Evolutionary conservation across 1,140 invertebrate species (phyloP).

Genomic region (Apis florea): DNA sequence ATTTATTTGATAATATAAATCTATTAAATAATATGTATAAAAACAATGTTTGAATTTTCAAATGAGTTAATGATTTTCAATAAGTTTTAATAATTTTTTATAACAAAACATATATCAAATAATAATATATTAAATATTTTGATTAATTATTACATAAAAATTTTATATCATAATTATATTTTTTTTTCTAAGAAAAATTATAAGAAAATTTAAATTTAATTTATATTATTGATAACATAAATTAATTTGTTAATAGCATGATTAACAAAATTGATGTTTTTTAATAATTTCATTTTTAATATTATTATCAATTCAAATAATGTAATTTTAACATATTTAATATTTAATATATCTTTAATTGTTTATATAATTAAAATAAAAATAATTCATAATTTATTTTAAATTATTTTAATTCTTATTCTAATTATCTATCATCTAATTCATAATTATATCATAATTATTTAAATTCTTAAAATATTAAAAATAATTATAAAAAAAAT

Average conservation of each 20-base stretch:
- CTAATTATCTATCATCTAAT: too few relatives aligned
- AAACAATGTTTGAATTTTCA: background rate
- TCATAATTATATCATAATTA: background rate
- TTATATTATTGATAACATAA: background rate
- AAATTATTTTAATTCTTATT: background rate
- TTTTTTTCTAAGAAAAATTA: background rate
- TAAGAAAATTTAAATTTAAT: background rate
- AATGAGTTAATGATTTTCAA: background rate
- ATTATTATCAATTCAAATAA: background rate
- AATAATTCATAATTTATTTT: background rate
- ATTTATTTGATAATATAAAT: background rate
- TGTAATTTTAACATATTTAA: background rate
- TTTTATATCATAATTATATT: background rate
- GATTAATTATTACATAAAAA: background rate
- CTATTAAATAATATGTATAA: background rate
- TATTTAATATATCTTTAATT: too few relatives aligned
- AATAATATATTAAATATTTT: background rate
- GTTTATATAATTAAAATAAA: background rate
- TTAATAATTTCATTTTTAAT: background rate
- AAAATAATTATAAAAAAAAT: too few relatives aligned
- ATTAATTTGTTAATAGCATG: constrained; percentile 4
- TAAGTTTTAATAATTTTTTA: background rate
- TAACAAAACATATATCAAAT: background rate
- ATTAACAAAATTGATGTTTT: background rate
- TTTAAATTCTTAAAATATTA: too few relatives aligned